Conservation (phyloP, 2,113 vertebrate species). For the Rhagologus leucostigma region DNA sequence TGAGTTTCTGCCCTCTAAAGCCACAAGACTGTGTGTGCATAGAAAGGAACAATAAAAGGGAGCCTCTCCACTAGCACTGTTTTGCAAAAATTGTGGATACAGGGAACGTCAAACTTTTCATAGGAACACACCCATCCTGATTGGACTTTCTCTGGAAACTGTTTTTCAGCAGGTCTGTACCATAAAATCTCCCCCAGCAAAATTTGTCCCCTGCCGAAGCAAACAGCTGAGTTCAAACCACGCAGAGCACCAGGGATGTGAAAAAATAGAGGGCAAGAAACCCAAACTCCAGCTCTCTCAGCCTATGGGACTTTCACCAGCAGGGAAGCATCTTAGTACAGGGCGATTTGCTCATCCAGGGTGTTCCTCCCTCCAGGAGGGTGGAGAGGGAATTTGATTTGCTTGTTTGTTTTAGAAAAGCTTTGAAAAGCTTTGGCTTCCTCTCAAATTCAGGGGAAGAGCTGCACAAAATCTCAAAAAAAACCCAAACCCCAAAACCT, state of each 20-base stretch:
- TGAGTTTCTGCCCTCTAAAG: background rate
- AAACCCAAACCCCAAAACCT: background rate
- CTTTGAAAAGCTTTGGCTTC: conserved; percentile 24
- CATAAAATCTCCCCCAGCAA: background rate
- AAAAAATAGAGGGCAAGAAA: background rate
- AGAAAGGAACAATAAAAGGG: background rate
- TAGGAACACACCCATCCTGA: background rate
- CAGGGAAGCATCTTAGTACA: background rate
- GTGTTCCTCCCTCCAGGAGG: background rate
- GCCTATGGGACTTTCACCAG: background rate
- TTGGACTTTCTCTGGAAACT: background rate
- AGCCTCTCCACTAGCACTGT: background rate
- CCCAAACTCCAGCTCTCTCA: background rate
- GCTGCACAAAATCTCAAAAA: background rate
- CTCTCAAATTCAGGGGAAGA: background rate
- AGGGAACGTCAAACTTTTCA: background rate
- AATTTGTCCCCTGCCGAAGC: background rate
- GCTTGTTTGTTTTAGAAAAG: background rate
- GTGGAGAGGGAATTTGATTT: background rate
- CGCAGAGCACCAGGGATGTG: background rate
- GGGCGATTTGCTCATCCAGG: background rate
- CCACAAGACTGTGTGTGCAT: background rate
- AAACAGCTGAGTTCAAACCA: background rate
- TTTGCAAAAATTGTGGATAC: background rate
- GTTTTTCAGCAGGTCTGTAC: background rate